Percentiles rank a stretch among this genome's conserved stretches.
phyloP scores from a whole-genome alignment of 2,113 vertebrate genomes.

The Lepisosteus oculatus region DNA sequence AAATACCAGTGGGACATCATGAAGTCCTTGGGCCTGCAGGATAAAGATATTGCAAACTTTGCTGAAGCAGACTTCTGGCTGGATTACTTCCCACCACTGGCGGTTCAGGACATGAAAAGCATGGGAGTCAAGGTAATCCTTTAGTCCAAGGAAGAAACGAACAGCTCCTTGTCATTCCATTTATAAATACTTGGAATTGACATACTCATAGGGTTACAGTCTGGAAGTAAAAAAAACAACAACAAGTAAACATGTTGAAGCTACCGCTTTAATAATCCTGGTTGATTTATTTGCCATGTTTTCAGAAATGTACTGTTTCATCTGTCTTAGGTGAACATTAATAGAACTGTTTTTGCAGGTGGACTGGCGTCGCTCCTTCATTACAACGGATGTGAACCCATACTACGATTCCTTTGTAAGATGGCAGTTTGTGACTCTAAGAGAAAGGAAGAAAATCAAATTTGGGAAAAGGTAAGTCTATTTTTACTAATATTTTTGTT shows the following conservation, averaged over 20 bases:
- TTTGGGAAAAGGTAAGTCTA: slow-evolving; percentile 89
- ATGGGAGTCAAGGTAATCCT: slow-evolving; percentile 90
- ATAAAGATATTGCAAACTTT: slow-evolving; percentile 82
- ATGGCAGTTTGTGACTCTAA: slow-evolving; percentile 89
- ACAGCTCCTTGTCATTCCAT: too few species aligned
- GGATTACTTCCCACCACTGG: slow-evolving; percentile 89
- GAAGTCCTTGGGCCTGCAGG: slow-evolving; percentile 84
- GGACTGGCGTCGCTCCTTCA: slow-evolving; percentile 95
- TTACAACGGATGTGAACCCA: slow-evolving; percentile 92
- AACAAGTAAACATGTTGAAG: too few species aligned
- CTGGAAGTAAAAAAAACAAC: too few species aligned
- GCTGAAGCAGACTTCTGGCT: slow-evolving; percentile 92
- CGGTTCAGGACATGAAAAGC: slow-evolving; percentile 83
- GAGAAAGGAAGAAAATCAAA: slow-evolving; percentile 90
- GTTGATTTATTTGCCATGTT: too few species aligned
- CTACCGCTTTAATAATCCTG: too few species aligned
- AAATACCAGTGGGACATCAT: slow-evolving; percentile 96
- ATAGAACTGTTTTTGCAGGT: slow-evolving; percentile 58
- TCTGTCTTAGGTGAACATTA: too few species aligned
- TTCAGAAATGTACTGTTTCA: too few species aligned
- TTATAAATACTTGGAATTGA: too few species aligned
- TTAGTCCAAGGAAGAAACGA: too few species aligned
- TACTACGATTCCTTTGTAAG: slow-evolving; percentile 95
- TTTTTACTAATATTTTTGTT: not conserved
- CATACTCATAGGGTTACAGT: too few species aligned